phyloP scores from a whole-genome alignment of 2,113 vertebrate genomes.

The Garra rufa region DNA sequence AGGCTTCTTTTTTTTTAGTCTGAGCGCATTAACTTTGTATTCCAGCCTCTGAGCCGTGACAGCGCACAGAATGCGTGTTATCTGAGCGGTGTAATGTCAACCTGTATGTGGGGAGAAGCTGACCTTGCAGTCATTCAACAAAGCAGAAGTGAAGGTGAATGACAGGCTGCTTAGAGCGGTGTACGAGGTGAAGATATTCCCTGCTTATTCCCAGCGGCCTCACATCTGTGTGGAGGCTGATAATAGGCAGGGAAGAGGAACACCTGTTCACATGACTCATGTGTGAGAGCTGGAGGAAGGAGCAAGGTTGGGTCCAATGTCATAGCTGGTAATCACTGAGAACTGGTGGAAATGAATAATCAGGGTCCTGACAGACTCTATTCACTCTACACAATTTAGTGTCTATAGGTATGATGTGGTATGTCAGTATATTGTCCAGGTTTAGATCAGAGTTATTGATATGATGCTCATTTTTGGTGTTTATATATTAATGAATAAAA shows the following conservation, averaged over 20 bases:
- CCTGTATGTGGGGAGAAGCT: conserved; percentile 38
- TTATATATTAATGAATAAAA: not conserved
- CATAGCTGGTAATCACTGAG: not conserved
- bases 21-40: conserved; percentile 37
- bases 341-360: conserved; percentile 13
- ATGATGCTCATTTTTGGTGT: not conserved
- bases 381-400: not conserved
- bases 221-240: conserved; percentile 31
- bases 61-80: conserved; percentile 30
- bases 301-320: conserved; percentile 16
- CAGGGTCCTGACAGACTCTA: not conserved
- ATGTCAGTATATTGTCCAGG: not conserved
- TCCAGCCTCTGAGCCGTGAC: conserved; percentile 20
- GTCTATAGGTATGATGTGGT: not conserved
- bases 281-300: not conserved
- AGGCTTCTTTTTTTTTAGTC: conserved; percentile 12
- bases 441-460: not conserved
- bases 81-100: conserved; percentile 51
- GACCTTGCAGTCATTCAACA: conserved; percentile 56
- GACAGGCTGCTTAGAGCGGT: conserved; percentile 56
- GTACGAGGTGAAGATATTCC: conserved; percentile 37
- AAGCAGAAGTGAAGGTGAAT: conserved; percentile 52
- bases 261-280: conserved; percentile 13
- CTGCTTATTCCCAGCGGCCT: conserved; percentile 33
- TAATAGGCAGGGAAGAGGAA: conserved; percentile 21